Percentiles rank a stretch among this genome's conserved stretches.
Evolutionary conservation across 2,888 invertebrate genomes (phyloP).

Genomic region (Synergus gifuensis): DNA sequence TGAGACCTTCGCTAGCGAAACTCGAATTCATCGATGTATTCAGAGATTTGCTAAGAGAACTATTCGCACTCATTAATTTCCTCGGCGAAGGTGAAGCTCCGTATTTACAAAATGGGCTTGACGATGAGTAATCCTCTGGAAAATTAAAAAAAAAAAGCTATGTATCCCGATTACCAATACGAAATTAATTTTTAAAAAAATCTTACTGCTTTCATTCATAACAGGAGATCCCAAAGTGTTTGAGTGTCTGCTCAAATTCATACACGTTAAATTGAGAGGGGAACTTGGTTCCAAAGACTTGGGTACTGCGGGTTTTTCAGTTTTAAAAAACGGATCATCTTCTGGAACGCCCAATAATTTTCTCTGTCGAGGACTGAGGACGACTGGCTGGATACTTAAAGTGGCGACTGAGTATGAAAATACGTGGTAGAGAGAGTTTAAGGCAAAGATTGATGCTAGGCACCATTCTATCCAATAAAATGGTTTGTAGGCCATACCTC

Average conservation of each 20-base stretch:
- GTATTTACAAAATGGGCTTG: constrained; percentile 68
- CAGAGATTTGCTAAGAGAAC: constrained; percentile 65
- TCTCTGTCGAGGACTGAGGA: constrained; percentile 79
- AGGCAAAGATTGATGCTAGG: constrained; percentile 75
- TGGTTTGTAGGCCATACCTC: constrained; percentile 68
- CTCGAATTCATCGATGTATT: constrained; percentile 68
- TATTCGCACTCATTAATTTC: constrained; percentile 66
- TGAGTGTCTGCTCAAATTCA: constrained; percentile 68
- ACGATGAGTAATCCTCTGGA: constrained; percentile 66
- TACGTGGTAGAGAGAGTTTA: constrained; percentile 80
- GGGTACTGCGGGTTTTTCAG: constrained; percentile 54
- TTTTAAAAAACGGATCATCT: constrained; percentile 70
- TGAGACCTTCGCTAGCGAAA: constrained; percentile 70
- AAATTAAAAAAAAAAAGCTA: constrained; percentile 34
- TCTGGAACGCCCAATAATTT: constrained; percentile 79
- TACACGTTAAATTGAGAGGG: constrained; percentile 67
- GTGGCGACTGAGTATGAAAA: constrained; percentile 77
- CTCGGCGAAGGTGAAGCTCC: constrained; percentile 56
- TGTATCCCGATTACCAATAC: neutral
- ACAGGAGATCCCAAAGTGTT: constrained; percentile 64
- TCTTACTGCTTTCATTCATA: constrained; percentile 69
- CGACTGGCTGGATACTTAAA: constrained; percentile 76
- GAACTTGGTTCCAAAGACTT: constrained; percentile 60
- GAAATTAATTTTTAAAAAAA: neutral
- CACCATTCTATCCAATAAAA: constrained; percentile 72